Conservation (phyloP, 2,888 invertebrate genomes). For the Diachrysia chrysitis region DNA sequence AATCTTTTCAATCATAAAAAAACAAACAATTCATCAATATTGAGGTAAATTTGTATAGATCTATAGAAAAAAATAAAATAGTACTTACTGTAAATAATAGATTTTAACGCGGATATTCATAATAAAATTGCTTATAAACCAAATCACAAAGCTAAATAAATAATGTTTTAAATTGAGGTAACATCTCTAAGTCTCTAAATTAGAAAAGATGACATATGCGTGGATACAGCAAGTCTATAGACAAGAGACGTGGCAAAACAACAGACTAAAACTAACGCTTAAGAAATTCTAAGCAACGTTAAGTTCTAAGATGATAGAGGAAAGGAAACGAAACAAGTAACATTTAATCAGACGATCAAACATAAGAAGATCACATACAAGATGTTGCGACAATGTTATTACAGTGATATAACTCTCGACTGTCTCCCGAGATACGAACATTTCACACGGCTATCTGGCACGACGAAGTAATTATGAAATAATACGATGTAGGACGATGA, state of each 20-base stretch:
- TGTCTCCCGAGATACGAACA: slow-evolving; percentile 50
- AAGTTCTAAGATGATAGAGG: background rate
- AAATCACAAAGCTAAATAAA: background rate
- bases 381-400: slow-evolving; percentile 49
- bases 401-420: slow-evolving; percentile 42
- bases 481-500: slow-evolving; percentile 65
- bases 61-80: slow-evolving; percentile 1
- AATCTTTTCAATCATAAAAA: background rate
- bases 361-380: slow-evolving; percentile 39
- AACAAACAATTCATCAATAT: background rate
- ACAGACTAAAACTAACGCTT: background rate
- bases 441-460: slow-evolving; percentile 56
- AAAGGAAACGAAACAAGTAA: slow-evolving; percentile 8
- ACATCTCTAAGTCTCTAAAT: background rate
- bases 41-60: background rate
- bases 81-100: background rate
- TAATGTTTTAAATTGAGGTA: background rate
- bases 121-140: background rate
- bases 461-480: slow-evolving; percentile 61
- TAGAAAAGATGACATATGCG: background rate
- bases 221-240: background rate
- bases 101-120: too few relatives aligned
- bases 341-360: slow-evolving; percentile 43
- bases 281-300: background rate
- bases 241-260: background rate